A percentile compares a stretch with the other conserved stretches of the same genome.
Evolutionary conservation across 2,888 invertebrate genomes (phyloP).

Genomic region (Drosophila antonietae): DNA sequence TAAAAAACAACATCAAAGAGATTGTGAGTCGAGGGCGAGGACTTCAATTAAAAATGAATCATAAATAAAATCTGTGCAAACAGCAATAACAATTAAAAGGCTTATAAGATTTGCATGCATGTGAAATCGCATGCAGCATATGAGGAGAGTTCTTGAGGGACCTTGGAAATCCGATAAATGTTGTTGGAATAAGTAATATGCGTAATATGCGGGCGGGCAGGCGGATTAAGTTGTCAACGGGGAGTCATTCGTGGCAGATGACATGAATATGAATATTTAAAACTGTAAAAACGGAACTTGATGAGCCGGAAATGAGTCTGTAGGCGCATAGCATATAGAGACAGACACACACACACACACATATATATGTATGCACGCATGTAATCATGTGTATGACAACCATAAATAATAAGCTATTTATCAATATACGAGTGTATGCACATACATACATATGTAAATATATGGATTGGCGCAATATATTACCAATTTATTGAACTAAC

Average conservation of each 20-base stretch:
- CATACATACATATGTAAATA: background rate
- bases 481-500: slow-evolving; percentile 34
- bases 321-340: background rate
- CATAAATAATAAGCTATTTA: slow-evolving; percentile 32
- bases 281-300: slow-evolving; percentile 52
- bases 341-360: background rate
- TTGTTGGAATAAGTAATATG: slow-evolving; percentile 30
- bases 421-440: slow-evolving; percentile 1
- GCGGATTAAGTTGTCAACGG: slow-evolving; percentile 52
- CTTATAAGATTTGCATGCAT: slow-evolving; percentile 25
- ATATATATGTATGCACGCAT: background rate
- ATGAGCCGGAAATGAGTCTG: slow-evolving; percentile 55
- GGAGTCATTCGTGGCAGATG: slow-evolving; percentile 42
- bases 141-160: slow-evolving; percentile 30
- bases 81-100: slow-evolving; percentile 42
- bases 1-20: background rate
- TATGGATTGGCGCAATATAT: slow-evolving; percentile 5
- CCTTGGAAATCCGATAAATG: slow-evolving; percentile 25
- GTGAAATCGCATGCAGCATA: slow-evolving; percentile 26
- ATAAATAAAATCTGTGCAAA: slow-evolving; percentile 29
- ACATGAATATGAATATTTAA: slow-evolving; percentile 58
- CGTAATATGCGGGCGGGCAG: slow-evolving; percentile 38
- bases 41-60: slow-evolving; percentile 17
- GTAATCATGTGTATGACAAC: slow-evolving; percentile 17
- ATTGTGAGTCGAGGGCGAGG: background rate